Conservation (phyloP, 2,888 invertebrate genomes). For the Lithophane ornitopus region DNA sequence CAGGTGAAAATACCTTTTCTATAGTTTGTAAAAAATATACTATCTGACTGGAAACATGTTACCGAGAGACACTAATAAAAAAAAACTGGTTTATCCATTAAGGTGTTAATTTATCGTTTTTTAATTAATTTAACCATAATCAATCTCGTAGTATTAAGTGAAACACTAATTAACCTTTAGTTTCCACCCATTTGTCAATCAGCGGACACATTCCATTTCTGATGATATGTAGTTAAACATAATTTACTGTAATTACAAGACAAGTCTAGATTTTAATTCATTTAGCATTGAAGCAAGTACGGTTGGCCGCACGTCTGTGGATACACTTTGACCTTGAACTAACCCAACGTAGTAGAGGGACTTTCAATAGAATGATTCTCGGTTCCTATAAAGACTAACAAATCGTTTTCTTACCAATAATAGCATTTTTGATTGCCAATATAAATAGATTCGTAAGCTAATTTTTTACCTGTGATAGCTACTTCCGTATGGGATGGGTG, state of each 20-base stretch:
- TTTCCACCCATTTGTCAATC: slow-evolving; percentile 38
- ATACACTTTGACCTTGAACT: not conserved
- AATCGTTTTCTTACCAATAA: too few species aligned
- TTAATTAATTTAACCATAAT: slow-evolving; percentile 29
- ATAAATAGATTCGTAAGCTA: too few species aligned
- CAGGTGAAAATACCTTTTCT: too few species aligned
- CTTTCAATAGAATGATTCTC: too few species aligned
- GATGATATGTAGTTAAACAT: slow-evolving; percentile 21
- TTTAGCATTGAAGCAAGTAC: slow-evolving; percentile 35
- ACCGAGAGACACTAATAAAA: not conserved
- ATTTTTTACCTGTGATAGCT: too few species aligned
- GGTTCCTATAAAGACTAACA: too few species aligned
- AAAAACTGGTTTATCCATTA: slow-evolving; percentile 16
- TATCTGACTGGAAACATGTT: not conserved
- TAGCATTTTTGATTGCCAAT: too few species aligned
- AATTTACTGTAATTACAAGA: slow-evolving; percentile 10
- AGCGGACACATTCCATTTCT: not conserved
- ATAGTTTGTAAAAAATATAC: not conserved
- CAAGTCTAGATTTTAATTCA: slow-evolving; percentile 38
- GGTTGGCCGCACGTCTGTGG: not conserved
- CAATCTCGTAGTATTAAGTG: slow-evolving; percentile 17
- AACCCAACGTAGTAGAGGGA: not conserved
- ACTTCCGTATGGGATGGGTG: too few species aligned
- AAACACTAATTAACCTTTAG: slow-evolving; percentile 44
- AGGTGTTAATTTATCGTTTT: slow-evolving; percentile 30